phyloP scores from a whole-genome alignment of 1,140 invertebrate species.

The Bombus sibiricus region DNA sequence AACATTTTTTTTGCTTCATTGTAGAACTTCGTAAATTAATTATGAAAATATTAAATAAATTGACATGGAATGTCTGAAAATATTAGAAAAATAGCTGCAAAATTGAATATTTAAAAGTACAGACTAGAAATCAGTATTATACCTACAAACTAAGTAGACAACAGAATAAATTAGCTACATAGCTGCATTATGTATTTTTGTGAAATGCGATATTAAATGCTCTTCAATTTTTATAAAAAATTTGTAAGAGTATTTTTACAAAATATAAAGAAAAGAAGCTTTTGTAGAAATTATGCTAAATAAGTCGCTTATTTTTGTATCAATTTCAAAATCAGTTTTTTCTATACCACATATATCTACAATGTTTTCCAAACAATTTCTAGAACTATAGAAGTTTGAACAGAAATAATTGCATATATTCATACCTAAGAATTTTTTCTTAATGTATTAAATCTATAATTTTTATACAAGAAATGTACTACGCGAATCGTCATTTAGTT shows the following conservation, averaged over 20 bases:
- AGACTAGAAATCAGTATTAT: conserved; percentile 54
- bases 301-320: conserved; percentile 9
- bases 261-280: conserved; percentile 24
- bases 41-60: conserved; percentile 27
- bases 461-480: conserved; percentile 40
- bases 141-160: conserved; percentile 38
- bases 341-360: conserved; percentile 6
- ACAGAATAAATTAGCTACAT: conserved; percentile 46
- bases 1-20: conserved; percentile 1
- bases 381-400: conserved; percentile 19
- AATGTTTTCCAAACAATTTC: conserved; percentile 11
- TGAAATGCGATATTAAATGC: conserved; percentile 24
- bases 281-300: conserved; percentile 14
- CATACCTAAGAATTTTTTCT: conserved; percentile 20
- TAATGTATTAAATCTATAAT: conserved; percentile 35
- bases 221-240: conserved; percentile 7
- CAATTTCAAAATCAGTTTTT: conserved; percentile 6
- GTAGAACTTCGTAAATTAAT: conserved; percentile 1
- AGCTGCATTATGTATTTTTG: not conserved
- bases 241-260: conserved; percentile 18
- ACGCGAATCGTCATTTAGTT: conserved; percentile 28
- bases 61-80: conserved; percentile 50
- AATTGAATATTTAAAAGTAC: conserved; percentile 36
- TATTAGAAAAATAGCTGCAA: conserved; percentile 39
- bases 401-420: conserved; percentile 26